These are phyloP conservation scores for Drosophila paulistorum DNA, from an alignment of 1,140 invertebrate species.

Conservation along the genomic window DNA sequence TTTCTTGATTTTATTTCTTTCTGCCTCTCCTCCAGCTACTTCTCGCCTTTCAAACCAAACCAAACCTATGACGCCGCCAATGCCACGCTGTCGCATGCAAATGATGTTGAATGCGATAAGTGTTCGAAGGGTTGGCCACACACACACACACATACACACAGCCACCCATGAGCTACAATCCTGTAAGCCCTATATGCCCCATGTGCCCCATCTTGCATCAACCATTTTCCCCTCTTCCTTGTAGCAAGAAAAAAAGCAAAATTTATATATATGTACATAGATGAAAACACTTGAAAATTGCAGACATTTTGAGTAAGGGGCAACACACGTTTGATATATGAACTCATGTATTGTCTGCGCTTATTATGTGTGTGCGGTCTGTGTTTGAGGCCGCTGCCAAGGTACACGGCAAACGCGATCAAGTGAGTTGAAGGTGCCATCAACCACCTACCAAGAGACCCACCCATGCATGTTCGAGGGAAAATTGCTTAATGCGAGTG, in stretches of 20 bases:
- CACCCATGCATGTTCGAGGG: not conserved
- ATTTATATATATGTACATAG: slow-evolving; percentile 19
- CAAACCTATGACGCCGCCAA: slow-evolving; percentile 23
- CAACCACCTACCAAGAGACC: not conserved
- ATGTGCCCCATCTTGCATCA: not conserved
- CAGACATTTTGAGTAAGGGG: slow-evolving; percentile 51
- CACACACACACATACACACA: not conserved
- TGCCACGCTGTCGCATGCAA: slow-evolving; percentile 55
- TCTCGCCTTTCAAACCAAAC: no score
- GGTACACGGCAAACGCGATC: not conserved
- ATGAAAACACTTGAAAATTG: slow-evolving; percentile 67
- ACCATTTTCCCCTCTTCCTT: not conserved
- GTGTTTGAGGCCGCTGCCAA: not conserved
- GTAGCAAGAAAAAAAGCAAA: not conserved
- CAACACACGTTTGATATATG: slow-evolving; percentile 68
- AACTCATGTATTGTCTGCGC: slow-evolving; percentile 76
- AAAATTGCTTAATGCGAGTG: slow-evolving; percentile 17
- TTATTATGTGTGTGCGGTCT: slow-evolving; percentile 48
- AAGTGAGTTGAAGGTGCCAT: slow-evolving; percentile 2
- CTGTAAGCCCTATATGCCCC: not conserved
- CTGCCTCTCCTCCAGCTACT: slow-evolving; percentile 2
- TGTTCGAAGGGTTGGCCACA: slow-evolving; percentile 69
- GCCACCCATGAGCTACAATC: not conserved
- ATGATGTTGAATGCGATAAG: slow-evolving; percentile 80
- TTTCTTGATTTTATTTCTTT: slow-evolving; percentile 80